Evolutionary conservation across 2,113 vertebrate species (phyloP), one percentile per base, ranked within the genome.

Genomic region (Gnathonemus echidnorhynchus): DNA sequence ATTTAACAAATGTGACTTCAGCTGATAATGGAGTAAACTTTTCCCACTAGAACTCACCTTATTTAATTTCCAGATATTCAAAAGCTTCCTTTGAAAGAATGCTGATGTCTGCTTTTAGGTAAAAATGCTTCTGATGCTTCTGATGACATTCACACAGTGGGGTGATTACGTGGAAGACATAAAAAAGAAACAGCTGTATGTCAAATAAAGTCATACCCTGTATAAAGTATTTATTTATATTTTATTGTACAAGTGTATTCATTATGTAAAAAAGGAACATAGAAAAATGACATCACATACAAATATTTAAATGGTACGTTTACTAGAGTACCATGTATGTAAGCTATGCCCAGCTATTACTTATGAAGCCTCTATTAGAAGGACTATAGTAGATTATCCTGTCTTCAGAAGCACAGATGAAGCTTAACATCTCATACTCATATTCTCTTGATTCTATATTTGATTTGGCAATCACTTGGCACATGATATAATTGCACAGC

Each of bases 361-460:
- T 94, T 93, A 91, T 90, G 90, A 9, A 10, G 92, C 92, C 93
- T 92, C 92, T 9, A n/a, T 58, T 58, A 58, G 53, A 58, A 58
- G 21, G 5, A 58, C 53, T 58, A 24, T 24, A 24, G 5, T 92
- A 83, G 92, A 42, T 50, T 45, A 90, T 91, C 92, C 90, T 91
- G 93, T 94, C 93, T 92, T 93, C 90, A 92, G 91, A 95, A 93
- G 91, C 93, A 93, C 93, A 91, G 90, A 89, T 93, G 91, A 94
- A 90, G 93, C 94, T 95, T 93, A 95, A 66, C n/a, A 27, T 66
- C 58, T 27, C 8, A 66, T 66, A 24, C 58, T 27, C 24, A 66
- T 66, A n/a, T 93, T 93, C 92, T 91, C 92, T 91, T 91, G 92
- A 92, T 92, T 92, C 91, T 94, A 42, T 86, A 66, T 66, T 66